Conservation (phyloP, 2,797 vertebrate genomes). For the Thalassophryne amazonica region DNA sequence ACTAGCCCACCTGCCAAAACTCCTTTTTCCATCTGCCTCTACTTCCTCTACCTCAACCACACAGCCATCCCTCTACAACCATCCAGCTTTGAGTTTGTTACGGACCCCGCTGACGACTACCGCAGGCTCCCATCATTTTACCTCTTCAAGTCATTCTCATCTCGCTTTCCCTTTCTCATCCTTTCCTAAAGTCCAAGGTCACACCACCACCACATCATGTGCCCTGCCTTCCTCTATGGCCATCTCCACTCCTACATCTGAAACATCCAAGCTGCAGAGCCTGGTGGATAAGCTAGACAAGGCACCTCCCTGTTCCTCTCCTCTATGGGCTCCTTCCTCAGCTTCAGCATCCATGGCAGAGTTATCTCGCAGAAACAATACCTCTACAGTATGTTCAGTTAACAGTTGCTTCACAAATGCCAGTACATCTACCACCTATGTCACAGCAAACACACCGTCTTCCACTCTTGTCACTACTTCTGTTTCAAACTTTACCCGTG, state of each 20-base stretch:
- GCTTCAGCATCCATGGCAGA: slow-evolving; percentile 60
- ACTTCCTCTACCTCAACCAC: slow-evolving; percentile 51
- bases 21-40: slow-evolving; percentile 76
- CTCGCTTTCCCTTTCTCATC: slow-evolving; percentile 74
- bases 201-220: slow-evolving; percentile 56
- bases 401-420: slow-evolving; percentile 66
- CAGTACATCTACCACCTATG: slow-evolving; percentile 70
- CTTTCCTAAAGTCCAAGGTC: slow-evolving; percentile 66
- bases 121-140: slow-evolving; percentile 59
- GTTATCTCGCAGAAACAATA: slow-evolving; percentile 42
- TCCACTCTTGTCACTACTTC: slow-evolving; percentile 63
- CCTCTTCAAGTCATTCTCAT: slow-evolving; percentile 70
- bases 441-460: slow-evolving; percentile 68
- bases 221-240: slow-evolving; percentile 60
- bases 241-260: slow-evolving; percentile 77
- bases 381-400: slow-evolving; percentile 42
- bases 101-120: slow-evolving; percentile 59
- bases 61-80: slow-evolving; percentile 68
- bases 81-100: slow-evolving; percentile 68
- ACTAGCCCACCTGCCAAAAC: slow-evolving; percentile 76
- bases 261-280: slow-evolving; percentile 90
- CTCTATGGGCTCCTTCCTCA: slow-evolving; percentile 61
- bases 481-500: slow-evolving; percentile 71
- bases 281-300: slow-evolving; percentile 91
- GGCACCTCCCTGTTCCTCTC: slow-evolving; percentile 58